Base-by-base conservation (phyloP, 2,797 vertebrate genomes). In the Pangasius djambal region DNA sequence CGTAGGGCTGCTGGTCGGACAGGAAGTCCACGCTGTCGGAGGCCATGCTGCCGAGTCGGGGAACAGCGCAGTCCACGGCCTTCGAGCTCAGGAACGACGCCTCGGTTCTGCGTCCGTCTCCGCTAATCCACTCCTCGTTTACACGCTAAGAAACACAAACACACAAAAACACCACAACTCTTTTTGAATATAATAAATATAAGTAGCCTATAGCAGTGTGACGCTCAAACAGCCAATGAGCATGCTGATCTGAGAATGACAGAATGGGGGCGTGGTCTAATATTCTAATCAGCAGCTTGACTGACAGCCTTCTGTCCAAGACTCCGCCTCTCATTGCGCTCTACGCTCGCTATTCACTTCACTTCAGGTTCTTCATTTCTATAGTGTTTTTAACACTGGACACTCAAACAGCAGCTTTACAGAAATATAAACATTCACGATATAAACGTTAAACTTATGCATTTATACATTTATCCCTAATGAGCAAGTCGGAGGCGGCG, bases 1-100 rank as follows among this genome's bases (percentile, higher is more conserved):
- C 95, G 0, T 97, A 96, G 0, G 96, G 96, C 92, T 96, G 94
- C 1, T 96, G 95, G 1, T 95, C 92, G 1, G 96, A 95, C 92
- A 95, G 94, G 86, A 97, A 95, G 91, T 94, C 95, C 57, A 95
- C 92, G 15, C 93, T 90, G 57, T 94, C 95, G 52, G 91, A 87
- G 10, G 94, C 93, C 3, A 93, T 90, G 89, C 89, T 94, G 92
- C 94, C 95, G 89, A 95, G 91, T 7, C 94, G 91, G 0, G 97
- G 97, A 22, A 97, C 92, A 0, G 91, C 91, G 57, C 97, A 97
- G 93, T 97, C 96, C 31, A 97, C 88, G 7, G 93, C 95, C 86
- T 93, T 95, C 85, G 96, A 96, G 93, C 95, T 97, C 72, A 97
- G 95, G 94, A 97, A 97, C 18, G 92, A 93, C 83, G 96, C 97